A percentile compares a stretch with the other conserved stretches of the same genome.
Conservation (phyloP, 2,113 vertebrate species). For the Apodemus sylvaticus region DNA sequence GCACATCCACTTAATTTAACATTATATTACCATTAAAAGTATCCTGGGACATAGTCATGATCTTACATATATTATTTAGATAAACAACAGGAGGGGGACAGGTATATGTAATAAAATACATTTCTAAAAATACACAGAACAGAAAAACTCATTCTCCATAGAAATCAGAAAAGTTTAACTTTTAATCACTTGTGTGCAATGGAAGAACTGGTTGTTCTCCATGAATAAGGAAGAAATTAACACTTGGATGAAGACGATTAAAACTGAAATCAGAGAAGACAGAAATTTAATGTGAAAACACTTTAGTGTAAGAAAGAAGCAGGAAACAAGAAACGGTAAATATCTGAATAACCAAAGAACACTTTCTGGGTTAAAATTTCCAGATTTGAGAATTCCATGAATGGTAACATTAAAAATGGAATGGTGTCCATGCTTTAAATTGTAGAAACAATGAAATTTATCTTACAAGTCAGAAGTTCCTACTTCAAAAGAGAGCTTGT, state of each 20-base stretch:
- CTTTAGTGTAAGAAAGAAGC: not conserved
- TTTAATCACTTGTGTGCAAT: not conserved
- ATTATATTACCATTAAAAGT: not conserved
- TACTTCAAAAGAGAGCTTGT: not conserved
- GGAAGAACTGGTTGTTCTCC: not conserved
- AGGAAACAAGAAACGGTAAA: not conserved
- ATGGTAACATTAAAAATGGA: not conserved
- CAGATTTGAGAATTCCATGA: not conserved
- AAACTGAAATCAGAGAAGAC: not conserved
- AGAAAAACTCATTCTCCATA: not conserved
- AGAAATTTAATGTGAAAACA: not conserved
- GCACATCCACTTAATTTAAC: not conserved
- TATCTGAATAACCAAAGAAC: not conserved
- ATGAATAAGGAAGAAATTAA: not conserved
- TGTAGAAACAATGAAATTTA: not conserved
- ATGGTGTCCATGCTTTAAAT: not conserved
- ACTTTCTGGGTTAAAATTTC: not conserved
- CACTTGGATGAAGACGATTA: not conserved
- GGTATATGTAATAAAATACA: not conserved
- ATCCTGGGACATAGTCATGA: not conserved
- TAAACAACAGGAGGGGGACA: not conserved
- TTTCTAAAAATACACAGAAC: not conserved
- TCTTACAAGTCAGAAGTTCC: not conserved
- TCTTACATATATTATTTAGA: not conserved
- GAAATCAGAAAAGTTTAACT: not conserved